These are phyloP conservation scores for Megaceryle torquata DNA, from an alignment of 2,113 vertebrate species.

Conservation along the genomic window DNA sequence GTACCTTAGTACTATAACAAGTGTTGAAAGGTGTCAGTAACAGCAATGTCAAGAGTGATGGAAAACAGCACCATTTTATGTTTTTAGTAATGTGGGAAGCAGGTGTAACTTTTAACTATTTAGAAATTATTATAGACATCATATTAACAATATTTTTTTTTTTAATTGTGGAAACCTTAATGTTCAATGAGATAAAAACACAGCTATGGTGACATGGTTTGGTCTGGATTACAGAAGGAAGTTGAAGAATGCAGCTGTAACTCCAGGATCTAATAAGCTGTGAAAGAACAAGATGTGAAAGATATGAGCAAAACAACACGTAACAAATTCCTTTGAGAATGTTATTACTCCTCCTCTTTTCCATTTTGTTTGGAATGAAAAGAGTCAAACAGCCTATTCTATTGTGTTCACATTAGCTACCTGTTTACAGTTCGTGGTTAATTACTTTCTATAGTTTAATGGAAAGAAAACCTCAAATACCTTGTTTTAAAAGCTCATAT, in stretches of 20 bases:
- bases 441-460: not conserved
- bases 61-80: not conserved
- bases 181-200: not conserved
- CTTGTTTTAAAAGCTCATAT: not conserved
- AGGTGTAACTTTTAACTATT: not conserved
- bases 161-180: not conserved
- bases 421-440: not conserved
- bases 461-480: not conserved
- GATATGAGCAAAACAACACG: not conserved
- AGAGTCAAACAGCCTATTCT: not conserved
- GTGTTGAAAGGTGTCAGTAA: not conserved
- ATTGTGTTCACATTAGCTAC: not conserved
- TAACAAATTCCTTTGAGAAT: slow-evolving; percentile 4
- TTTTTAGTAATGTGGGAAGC: not conserved
- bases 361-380: not conserved
- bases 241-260: not conserved
- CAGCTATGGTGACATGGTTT: not conserved
- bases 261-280: not conserved
- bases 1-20: not conserved
- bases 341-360: not conserved
- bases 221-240: not conserved
- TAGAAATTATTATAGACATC: not conserved
- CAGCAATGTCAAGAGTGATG: not conserved
- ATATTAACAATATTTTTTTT: not conserved
- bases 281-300: slow-evolving; percentile 44